Percentiles rank a stretch among this genome's conserved stretches.
phyloP scores from a whole-genome alignment of 2,113 vertebrate species.

The Malurus alboscapulatus region DNA sequence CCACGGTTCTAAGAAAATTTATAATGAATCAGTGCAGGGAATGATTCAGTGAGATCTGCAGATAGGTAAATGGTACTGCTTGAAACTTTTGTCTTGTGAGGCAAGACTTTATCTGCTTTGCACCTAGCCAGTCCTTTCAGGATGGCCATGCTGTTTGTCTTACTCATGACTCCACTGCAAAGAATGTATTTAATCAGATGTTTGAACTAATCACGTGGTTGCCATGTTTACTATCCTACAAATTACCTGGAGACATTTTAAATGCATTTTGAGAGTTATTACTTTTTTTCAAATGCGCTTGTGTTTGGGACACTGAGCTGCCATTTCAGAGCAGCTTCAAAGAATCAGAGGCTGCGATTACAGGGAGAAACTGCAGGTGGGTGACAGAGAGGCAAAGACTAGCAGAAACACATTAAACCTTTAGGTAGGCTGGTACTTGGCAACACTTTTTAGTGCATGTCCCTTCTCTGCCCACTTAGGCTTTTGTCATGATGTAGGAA shows the following conservation, averaged over 20 bases:
- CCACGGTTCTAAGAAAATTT: background rate
- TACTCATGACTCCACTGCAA: background rate
- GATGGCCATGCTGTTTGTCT: background rate
- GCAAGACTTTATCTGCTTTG: background rate
- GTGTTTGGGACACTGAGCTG: background rate
- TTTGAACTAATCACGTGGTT: background rate
- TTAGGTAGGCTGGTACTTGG: background rate
- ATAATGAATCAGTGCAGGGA: background rate
- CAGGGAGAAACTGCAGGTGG: background rate
- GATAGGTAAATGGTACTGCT: background rate
- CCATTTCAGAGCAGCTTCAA: background rate
- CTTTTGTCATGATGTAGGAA: background rate
- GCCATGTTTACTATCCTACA: background rate
- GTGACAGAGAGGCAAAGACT: background rate
- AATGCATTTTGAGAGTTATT: background rate
- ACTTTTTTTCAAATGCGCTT: background rate
- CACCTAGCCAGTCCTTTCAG: background rate
- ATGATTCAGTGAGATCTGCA: background rate
- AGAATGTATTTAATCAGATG: background rate
- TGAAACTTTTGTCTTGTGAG: background rate
- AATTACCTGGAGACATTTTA: background rate
- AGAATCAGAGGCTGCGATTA: background rate
- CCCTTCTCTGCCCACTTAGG: background rate
- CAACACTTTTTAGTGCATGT: background rate
- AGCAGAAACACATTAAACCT: background rate